These are phyloP conservation scores for Borostomias antarcticus DNA, from an alignment of 2,797 vertebrate species.

Conservation along the genomic window DNA sequence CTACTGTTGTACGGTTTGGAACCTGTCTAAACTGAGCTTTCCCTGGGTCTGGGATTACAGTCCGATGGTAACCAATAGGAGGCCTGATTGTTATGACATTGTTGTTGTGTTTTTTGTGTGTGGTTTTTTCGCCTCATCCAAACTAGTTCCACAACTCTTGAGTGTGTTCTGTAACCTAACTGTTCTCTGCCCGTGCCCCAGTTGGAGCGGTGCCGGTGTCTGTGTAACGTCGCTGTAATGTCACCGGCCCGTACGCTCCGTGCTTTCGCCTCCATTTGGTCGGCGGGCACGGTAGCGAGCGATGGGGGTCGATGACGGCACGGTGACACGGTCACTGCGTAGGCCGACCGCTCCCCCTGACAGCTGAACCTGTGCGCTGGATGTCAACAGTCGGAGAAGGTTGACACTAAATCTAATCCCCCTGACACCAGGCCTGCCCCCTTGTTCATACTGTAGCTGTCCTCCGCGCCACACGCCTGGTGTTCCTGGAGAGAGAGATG, in stretches of 20 bases:
- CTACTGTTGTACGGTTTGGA: not conserved
- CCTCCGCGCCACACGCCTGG: not conserved
- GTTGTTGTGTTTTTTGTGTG: not conserved
- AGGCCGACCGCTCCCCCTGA: not conserved
- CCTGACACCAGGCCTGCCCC: not conserved
- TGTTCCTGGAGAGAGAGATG: not conserved
- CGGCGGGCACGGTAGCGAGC: not conserved
- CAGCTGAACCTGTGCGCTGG: not conserved
- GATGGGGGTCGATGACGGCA: not conserved
- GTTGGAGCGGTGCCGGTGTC: not conserved
- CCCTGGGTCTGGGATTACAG: not conserved
- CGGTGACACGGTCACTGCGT: not conserved
- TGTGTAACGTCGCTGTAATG: not conserved
- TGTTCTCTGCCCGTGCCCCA: not conserved
- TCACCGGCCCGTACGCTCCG: not conserved
- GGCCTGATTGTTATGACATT: not conserved
- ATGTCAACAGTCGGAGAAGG: not conserved
- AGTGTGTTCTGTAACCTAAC: not conserved
- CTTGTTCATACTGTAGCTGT: not conserved
- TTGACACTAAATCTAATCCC: not conserved
- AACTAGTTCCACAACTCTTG: slow-evolving; percentile 3
- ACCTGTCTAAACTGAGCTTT: not conserved
- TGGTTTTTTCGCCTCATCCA: not conserved
- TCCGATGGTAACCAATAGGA: not conserved
- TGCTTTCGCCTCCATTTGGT: slow-evolving; percentile 8